Percentiles rank a stretch among this genome's conserved stretches.
Conservation (phyloP, 2,888 invertebrate genomes). For the Hecatera dysodea region DNA sequence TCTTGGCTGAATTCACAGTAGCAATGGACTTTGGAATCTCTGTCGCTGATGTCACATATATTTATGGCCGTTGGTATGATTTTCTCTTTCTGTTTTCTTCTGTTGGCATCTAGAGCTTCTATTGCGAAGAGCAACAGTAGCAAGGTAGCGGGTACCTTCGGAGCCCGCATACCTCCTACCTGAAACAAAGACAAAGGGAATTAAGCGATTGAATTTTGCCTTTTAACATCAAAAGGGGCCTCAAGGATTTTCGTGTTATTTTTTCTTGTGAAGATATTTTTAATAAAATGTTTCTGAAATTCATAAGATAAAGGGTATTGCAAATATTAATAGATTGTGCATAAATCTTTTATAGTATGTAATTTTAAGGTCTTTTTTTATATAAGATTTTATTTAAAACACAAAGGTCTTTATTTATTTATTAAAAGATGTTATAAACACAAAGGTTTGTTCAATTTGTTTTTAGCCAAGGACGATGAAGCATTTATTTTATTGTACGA, state of each 20-base stretch:
- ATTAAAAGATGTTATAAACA: too few species aligned
- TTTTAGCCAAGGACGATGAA: not conserved
- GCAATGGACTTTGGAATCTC: slow-evolving; percentile 92
- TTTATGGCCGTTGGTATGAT: slow-evolving; percentile 81
- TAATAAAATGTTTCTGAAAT: slow-evolving; percentile 18
- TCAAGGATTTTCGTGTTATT: slow-evolving; percentile 9
- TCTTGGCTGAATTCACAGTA: slow-evolving; percentile 92
- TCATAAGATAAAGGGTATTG: not conserved
- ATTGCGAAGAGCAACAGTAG: slow-evolving; percentile 88
- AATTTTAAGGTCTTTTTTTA: not conserved
- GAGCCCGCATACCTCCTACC: slow-evolving; percentile 90
- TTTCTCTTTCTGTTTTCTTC: slow-evolving; percentile 87
- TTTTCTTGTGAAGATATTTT: slow-evolving; percentile 32
- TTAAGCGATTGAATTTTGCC: slow-evolving; percentile 46
- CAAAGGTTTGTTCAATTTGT: not conserved
- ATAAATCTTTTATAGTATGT: not conserved
- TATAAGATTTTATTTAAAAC: not conserved
- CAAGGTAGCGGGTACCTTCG: slow-evolving; percentile 88
- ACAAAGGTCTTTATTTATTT: too few species aligned
- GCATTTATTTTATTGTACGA: not conserved
- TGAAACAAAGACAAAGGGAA: slow-evolving; percentile 77
- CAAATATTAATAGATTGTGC: not conserved
- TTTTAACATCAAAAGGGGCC: slow-evolving; percentile 16
- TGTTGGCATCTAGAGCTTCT: slow-evolving; percentile 86
- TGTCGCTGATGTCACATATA: slow-evolving; percentile 90